Percentiles rank a stretch among this genome's conserved stretches.
Evolutionary conservation across 2,113 vertebrate genomes (phyloP).

Genomic region (Eolophus roseicapilla): DNA sequence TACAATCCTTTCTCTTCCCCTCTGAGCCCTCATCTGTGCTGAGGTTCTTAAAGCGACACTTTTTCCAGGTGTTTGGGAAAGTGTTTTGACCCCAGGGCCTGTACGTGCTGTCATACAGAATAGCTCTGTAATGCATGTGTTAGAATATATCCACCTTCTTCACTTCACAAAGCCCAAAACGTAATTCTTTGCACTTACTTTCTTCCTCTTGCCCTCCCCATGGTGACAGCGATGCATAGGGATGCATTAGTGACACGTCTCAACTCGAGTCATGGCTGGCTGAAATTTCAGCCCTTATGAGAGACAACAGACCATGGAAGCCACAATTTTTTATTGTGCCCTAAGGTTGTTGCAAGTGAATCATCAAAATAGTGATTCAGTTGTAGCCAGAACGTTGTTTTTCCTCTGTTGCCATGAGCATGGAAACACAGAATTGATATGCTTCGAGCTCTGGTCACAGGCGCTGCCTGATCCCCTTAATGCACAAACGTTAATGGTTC

Average conservation of each 20-base stretch:
- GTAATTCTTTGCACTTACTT: not conserved
- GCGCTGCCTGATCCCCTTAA: not conserved
- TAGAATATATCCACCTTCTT: not conserved
- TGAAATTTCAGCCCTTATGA: slow-evolving; percentile 32
- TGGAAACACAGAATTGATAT: slow-evolving; percentile 17
- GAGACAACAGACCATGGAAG: slow-evolving; percentile 6
- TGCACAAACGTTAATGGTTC: not conserved
- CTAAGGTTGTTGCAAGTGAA: slow-evolving; percentile 32
- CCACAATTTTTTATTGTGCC: slow-evolving; percentile 32
- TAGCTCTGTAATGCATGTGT: not conserved
- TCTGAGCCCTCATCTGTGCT: not conserved
- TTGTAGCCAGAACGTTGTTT: slow-evolving; percentile 8
- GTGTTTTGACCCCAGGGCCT: not conserved
- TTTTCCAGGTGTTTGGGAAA: not conserved
- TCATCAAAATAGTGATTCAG: slow-evolving; percentile 44
- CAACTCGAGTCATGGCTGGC: not conserved
- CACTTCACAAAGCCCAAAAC: not conserved
- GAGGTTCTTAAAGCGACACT: not conserved
- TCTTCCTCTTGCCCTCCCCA: not conserved
- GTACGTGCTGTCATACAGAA: not conserved
- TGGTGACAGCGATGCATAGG: not conserved
- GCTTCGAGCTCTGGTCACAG: not conserved
- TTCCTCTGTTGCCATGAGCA: not conserved
- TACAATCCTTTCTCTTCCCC: not conserved
- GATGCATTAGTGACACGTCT: not conserved